These are phyloP conservation scores for Cyprinus carpio DNA, from an alignment of 2,113 vertebrate genomes.

Conservation along the genomic window DNA sequence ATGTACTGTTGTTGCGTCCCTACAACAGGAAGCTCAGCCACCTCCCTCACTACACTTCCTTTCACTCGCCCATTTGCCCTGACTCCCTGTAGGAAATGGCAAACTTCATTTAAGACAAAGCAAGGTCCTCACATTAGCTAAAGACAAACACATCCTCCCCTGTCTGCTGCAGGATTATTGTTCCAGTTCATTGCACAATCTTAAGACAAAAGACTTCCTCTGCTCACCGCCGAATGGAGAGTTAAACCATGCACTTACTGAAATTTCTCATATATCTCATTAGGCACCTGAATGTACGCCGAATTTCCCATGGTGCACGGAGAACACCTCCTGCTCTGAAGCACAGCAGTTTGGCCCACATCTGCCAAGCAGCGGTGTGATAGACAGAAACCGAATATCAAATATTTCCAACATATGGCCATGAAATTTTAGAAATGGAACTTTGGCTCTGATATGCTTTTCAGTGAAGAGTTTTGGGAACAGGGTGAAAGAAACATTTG, in stretches of 20 bases:
- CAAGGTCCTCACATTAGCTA: not conserved
- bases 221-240: not conserved
- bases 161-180: conserved; percentile 42
- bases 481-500: conserved; percentile 6
- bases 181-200: conserved; percentile 34
- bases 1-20: not conserved
- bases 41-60: conserved; percentile 38
- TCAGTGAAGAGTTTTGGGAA: conserved; percentile 9
- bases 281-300: not conserved
- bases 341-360: conserved; percentile 25
- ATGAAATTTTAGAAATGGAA: conserved; percentile 13
- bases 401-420: conserved; percentile 25
- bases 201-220: conserved; percentile 36
- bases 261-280: conserved; percentile 10
- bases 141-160: conserved; percentile 39
- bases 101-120: conserved; percentile 41
- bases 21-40: not conserved
- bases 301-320: conserved; percentile 16
- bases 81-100: conserved; percentile 13
- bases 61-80: not conserved
- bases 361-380: conserved; percentile 32
- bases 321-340: conserved; percentile 17
- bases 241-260: not conserved
- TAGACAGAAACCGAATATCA: conserved; percentile 29
- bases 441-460: not conserved